phyloP scores from a whole-genome alignment of 1,140 invertebrate species.

The Geopemphigus sp. region DNA sequence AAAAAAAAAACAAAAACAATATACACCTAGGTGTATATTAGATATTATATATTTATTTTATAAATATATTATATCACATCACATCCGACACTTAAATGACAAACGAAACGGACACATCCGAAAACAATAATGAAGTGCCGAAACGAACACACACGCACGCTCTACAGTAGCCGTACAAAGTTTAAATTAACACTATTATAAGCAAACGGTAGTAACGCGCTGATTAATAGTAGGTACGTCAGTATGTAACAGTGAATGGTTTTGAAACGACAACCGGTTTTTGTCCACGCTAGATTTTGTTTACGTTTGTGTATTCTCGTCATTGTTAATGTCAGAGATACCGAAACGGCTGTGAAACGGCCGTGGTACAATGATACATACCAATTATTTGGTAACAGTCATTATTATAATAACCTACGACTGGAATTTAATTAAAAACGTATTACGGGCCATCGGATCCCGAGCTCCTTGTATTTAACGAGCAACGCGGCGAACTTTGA shows the following conservation, averaged over 20 bases:
- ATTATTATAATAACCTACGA: neutral
- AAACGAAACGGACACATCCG: no score
- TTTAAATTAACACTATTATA: slow-evolving; percentile 14
- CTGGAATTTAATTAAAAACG: slow-evolving; percentile 1
- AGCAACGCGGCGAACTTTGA: neutral
- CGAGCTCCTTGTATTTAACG: neutral
- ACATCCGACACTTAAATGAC: no score
- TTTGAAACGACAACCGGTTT: slow-evolving; percentile 38
- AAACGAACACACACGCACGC: neutral
- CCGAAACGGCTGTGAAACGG: neutral
- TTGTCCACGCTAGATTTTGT: slow-evolving; percentile 25
- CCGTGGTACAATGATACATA: neutral
- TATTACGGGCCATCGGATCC: neutral
- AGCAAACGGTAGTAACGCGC: slow-evolving; percentile 7
- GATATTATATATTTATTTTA: no score
- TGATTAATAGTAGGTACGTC: slow-evolving; percentile 25
- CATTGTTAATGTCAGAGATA: neutral
- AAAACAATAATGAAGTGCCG: neutral
- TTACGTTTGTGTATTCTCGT: slow-evolving; percentile 12
- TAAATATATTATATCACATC: no score
- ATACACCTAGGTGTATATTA: no score
- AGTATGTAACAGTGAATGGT: slow-evolving; percentile 3
- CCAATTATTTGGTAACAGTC: no score
- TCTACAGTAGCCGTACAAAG: slow-evolving; percentile 17
- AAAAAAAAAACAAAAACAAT: no score